Conservation (phyloP, 2,888 invertebrate genomes). For the Zonitis immaculata region DNA sequence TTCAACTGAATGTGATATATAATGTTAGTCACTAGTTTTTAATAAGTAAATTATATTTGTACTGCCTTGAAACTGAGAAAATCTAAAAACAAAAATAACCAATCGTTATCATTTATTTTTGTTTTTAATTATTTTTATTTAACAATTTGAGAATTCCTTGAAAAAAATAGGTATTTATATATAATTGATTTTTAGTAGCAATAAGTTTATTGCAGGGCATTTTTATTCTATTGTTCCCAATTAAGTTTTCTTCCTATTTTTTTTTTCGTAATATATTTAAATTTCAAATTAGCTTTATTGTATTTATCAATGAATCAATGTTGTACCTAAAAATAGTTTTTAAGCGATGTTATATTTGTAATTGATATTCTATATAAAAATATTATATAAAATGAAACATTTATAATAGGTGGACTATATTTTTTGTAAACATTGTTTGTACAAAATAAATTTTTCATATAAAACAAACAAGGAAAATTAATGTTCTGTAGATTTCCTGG, state of each 20-base stretch:
- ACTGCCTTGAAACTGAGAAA: constrained; percentile 10
- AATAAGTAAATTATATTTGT: constrained; percentile 10
- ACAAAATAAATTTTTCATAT: constrained; percentile 30
- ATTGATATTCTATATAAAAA: neutral
- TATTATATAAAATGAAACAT: neutral
- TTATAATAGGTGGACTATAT: constrained; percentile 16
- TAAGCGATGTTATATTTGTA: neutral
- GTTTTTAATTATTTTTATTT: neutral
- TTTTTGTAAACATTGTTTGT: constrained; percentile 36
- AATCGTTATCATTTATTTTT: neutral
- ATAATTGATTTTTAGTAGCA: neutral
- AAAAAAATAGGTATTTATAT: neutral
- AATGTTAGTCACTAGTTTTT: constrained; percentile 29
- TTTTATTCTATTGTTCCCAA: neutral
- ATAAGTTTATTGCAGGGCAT: neutral
- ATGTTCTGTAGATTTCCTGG: neutral
- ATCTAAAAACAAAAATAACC: neutral
- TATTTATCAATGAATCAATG: constrained; percentile 10
- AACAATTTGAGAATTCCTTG: neutral
- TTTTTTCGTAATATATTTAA: neutral
- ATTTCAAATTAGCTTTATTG: constrained; percentile 3
- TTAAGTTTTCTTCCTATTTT: no score
- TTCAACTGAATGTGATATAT: constrained; percentile 31
- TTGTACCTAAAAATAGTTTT: constrained; percentile 13
- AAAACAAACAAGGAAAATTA: constrained; percentile 13